Evolutionary conservation across 2,888 invertebrate genomes (phyloP).

Genomic region (Dioctria rufipes): DNA sequence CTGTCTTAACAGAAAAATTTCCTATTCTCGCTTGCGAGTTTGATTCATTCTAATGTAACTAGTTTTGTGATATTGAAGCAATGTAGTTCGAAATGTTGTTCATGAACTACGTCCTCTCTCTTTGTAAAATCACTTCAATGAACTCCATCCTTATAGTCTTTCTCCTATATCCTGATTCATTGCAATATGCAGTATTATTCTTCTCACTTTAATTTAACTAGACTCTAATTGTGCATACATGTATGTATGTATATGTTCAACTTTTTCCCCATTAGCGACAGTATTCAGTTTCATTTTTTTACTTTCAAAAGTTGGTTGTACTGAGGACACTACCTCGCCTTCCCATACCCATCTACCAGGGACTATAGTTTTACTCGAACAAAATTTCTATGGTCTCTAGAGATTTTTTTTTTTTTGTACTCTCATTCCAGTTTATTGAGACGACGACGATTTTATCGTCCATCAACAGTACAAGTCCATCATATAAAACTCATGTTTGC

Average conservation of each 20-base stretch:
- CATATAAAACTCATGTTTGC: conserved; percentile 12
- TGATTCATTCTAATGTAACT: conserved; percentile 23
- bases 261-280: conserved; percentile 31
- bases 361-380: not conserved
- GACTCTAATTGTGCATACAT: conserved; percentile 24
- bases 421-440: conserved; percentile 21
- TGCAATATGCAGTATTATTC: not conserved
- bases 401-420: not conserved
- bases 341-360: no score
- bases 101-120: conserved; percentile 30
- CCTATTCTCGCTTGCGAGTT: conserved; percentile 18
- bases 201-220: conserved; percentile 7
- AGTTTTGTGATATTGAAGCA: conserved; percentile 12
- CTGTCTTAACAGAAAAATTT: no score
- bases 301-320: no score
- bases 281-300: conserved; percentile 4
- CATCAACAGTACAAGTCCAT: conserved; percentile 14
- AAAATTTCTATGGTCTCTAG: conserved; percentile 5
- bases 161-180: no score
- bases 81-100: conserved; percentile 20
- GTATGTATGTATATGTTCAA: not conserved
- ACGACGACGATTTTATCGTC: conserved; percentile 2
- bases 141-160: not conserved
- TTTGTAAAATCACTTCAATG: conserved; percentile 34
- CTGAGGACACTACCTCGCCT: not conserved